Evolutionary conservation across 2,113 vertebrate genomes (phyloP), one percentile per base, ranked within the genome.

Genomic region (Irena cyanogastra): DNA sequence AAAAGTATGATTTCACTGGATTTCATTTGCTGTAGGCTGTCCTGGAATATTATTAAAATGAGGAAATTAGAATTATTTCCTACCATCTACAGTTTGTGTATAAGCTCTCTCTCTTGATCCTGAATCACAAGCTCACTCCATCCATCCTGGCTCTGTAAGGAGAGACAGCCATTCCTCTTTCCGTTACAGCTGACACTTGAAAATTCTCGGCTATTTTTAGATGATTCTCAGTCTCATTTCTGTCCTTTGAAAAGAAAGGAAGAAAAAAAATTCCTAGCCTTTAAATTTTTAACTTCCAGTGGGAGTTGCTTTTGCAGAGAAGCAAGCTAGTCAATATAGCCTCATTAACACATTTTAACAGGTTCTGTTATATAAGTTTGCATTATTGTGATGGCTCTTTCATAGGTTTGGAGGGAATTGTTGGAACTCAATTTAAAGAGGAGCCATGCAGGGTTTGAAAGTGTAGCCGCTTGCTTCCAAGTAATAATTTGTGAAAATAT

Each of bases 151-250:
- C 74, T 95, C 69, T 95, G 91, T 94, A 96, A 95, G 93, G 77
- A 95, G 95, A 95, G 74, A 94, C 89, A 89, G 68, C 83, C 83
- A 94, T 93, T 94, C 86, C 83, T 86, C 54, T 93, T 92, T 81
- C 86, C 2, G 3, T 79, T 89, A 87, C 94, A 96, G 89, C 89
- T 97, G 95, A 96, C 94, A 93, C 93, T 96, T 94, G 87, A 94
- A 94, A 91, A 93, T 89, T 85, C 91, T 87, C 15, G 1, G 69
- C 94, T 95, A 95, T 97, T 94, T 97, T 95, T 97, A 96, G 93
- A 49, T 47, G 20, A 71, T 95, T 96, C 93, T 95, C 84, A 91
- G 9, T 94, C 89, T 93, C 49, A 42, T 89, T 93, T 93, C 83
- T 93, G 94, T 91, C 94, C 83, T 95, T 84, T 65, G 65, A 93